Base-by-base conservation (phyloP, 2,113 vertebrate genomes). In the Sceloporus tristichus region DNA sequence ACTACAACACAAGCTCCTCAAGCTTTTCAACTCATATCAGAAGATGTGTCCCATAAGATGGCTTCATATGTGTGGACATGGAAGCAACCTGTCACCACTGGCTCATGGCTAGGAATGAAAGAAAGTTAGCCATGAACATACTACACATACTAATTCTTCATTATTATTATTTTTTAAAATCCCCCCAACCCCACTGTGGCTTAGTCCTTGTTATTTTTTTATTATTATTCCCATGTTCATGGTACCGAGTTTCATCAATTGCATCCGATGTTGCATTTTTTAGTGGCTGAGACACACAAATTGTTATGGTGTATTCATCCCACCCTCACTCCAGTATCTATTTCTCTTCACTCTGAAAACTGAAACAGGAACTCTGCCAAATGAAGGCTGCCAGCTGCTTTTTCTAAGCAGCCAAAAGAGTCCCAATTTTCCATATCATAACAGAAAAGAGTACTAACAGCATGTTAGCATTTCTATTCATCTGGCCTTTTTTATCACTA, bases 401-500 rank as follows among this genome's bases (percentile, higher is more conserved):
- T 81, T 76, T 19, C 54, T 70, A 85, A 86, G 42, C 62, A 71
- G 25, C 59, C 71, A 83, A 48, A 3, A 85, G 54, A 76, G n/a
- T 53, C 54, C 40, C 1, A 71, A 5, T 84, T 93, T 93, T 76
- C 34, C 40, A 0, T 75, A 27, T 74, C 68, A 53, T 13, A n/a
- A 75, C 27, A 6, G 13, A 77, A 34, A 54, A 48, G 7, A 40
- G 75, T 80, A 16, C 56, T 11, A 7, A 56, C 73, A 34, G 59
- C 34, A 6, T 83, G 9, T 88, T 89, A 84, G 9, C 56, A 78
- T 83, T 54, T 1, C 1, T 84, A 73, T 88, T 80, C 90, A 78
- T 81, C 29, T 66, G 68, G 23, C 42, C 59, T 62, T 88, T 91
- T 90, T 76, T 88, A 85, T 86, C 76, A 91, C 40, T 11, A 79